Evolutionary conservation across 2,888 invertebrate species (phyloP).

Genomic region (Noctua fimbriata): DNA sequence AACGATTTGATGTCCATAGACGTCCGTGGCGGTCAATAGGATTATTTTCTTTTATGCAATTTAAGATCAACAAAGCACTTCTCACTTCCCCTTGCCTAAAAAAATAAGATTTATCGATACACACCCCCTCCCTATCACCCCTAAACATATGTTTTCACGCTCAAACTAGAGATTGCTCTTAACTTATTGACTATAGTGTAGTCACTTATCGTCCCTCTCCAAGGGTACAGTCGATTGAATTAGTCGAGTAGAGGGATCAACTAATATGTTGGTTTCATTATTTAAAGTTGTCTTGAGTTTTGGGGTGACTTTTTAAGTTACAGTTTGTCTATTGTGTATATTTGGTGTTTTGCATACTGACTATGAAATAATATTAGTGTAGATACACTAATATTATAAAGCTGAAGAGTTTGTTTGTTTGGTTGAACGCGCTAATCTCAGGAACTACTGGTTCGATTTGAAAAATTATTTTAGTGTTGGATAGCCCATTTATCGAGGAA

Average conservation of each 20-base stretch:
- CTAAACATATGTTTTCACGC: conserved; percentile 73
- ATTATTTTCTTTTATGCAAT: background rate
- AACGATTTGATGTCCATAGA: no score
- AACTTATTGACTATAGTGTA: conserved; percentile 65
- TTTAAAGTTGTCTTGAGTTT: conserved; percentile 53
- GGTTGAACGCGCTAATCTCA: no score
- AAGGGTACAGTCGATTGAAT: conserved; percentile 54
- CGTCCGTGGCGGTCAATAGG: no score
- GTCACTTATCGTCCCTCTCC: conserved; percentile 48
- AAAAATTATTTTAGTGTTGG: no score
- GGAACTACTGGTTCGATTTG: no score
- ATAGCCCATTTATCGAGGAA: no score
- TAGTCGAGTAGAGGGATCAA: conserved; percentile 27
- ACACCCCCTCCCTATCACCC: conserved; percentile 56
- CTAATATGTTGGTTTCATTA: conserved; percentile 53
- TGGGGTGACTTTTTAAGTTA: conserved; percentile 31
- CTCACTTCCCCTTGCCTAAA: background rate
- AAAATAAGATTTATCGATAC: conserved; percentile 48
- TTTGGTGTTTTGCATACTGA: background rate
- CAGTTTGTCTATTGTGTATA: background rate
- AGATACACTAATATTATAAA: no score
- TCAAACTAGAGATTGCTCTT: conserved; percentile 67
- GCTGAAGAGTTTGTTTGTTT: no score
- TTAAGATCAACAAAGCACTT: background rate
- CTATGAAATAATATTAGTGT: background rate